Conservation (phyloP, 2,888 invertebrate genomes). For the Fissipunctia ypsillon region DNA sequence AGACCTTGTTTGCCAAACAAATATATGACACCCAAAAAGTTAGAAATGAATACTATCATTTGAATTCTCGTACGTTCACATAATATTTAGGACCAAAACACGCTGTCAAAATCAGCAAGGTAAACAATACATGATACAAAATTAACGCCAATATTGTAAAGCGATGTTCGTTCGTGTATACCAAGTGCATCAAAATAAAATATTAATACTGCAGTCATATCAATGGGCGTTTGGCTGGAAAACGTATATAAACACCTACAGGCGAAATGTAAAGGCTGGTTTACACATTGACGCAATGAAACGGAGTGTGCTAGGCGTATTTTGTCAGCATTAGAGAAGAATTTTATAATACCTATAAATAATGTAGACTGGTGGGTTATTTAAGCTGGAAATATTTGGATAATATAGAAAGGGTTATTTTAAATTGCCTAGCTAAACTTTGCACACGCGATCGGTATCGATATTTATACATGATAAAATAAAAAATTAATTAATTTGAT, state of each 20-base stretch:
- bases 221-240: conserved; percentile 48
- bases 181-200: conserved; percentile 72
- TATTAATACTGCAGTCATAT: conserved; percentile 69
- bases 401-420: too few relatives aligned
- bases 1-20: conserved; percentile 6
- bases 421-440: too few relatives aligned
- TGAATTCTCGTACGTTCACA: background rate
- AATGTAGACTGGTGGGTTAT: too few relatives aligned
- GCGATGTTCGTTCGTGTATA: conserved; percentile 43
- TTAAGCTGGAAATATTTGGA: background rate
- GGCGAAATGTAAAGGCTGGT: background rate
- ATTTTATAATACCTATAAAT: too few relatives aligned
- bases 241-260: conserved; percentile 38
- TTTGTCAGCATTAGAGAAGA: background rate
- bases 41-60: background rate
- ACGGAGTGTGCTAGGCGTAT: background rate
- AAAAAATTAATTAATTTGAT: too few relatives aligned
- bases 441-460: too few relatives aligned
- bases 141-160: conserved; percentile 48
- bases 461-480: too few relatives aligned
- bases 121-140: conserved; percentile 47
- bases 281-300: background rate
- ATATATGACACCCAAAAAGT: background rate
- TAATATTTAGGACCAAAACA: conserved; percentile 28
- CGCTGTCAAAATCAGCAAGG: background rate